Conservation (phyloP, 2,113 vertebrate genomes). For the Hippopotamus amphibius region DNA sequence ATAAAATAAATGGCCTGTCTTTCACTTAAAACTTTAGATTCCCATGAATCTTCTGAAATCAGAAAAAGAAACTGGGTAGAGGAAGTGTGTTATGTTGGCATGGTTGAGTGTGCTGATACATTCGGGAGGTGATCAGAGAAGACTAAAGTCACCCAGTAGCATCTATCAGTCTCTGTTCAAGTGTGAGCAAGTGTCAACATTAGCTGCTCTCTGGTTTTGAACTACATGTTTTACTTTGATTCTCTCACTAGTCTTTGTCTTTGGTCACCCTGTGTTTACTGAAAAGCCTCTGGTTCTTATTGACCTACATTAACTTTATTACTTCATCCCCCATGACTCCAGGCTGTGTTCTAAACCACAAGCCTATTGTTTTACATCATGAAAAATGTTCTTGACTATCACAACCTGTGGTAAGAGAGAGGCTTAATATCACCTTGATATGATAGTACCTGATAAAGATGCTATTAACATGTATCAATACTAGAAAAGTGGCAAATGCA, state of each 20-base stretch:
- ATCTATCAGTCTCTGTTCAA: neutral
- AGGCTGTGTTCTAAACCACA: constrained; percentile 63
- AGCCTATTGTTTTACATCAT: neutral
- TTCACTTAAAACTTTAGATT: neutral
- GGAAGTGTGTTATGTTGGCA: neutral
- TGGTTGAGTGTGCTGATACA: neutral
- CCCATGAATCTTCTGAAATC: neutral
- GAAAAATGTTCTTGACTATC: constrained; percentile 61
- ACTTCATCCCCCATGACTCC: constrained; percentile 38
- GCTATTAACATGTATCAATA: constrained; percentile 56
- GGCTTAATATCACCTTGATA: constrained; percentile 52
- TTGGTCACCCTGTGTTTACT: neutral
- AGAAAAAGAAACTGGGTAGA: neutral
- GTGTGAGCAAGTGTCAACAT: neutral
- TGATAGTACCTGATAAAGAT: constrained; percentile 59
- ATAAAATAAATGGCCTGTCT: neutral
- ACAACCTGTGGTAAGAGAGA: constrained; percentile 65
- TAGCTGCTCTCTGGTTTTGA: neutral
- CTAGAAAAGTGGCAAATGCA: neutral
- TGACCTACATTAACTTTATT: constrained; percentile 55
- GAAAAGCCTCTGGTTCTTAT: constrained; percentile 36
- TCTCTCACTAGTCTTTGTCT: neutral
- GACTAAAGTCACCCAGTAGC: neutral
- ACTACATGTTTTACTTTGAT: neutral
- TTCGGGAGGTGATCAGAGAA: neutral